These are phyloP conservation scores for Drosophila nigromelanica DNA, from an alignment of 1,140 invertebrate species.

Conservation along the genomic window DNA sequence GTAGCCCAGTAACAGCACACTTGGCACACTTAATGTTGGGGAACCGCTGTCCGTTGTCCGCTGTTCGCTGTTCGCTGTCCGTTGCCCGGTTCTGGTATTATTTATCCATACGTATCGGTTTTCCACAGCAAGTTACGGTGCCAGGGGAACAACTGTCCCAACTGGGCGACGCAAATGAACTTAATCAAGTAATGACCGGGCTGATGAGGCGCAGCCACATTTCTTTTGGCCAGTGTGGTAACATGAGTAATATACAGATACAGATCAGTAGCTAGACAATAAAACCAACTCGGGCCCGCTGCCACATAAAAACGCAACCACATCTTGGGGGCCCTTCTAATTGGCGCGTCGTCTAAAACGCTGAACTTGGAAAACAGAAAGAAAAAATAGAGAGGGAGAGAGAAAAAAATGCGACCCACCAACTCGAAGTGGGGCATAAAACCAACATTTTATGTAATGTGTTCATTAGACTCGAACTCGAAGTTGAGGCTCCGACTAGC, in stretches of 20 bases:
- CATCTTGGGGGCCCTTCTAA: conserved; percentile 63
- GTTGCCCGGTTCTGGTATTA: conserved; percentile 34
- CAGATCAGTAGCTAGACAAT: conserved; percentile 79
- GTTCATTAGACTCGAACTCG: conserved; percentile 67
- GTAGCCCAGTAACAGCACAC: conserved; percentile 55
- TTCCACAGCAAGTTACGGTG: conserved; percentile 45
- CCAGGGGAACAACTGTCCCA: conserved; percentile 21
- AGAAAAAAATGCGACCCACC: conserved; percentile 27
- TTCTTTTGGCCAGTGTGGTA: conserved; percentile 59
- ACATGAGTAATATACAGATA: conserved; percentile 74
- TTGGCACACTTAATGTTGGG: conserved; percentile 43
- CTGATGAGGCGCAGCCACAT: conserved; percentile 69
- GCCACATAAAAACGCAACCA: conserved; percentile 58
- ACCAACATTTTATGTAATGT: conserved; percentile 80
- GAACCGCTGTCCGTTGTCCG: not conserved
- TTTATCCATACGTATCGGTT: conserved; percentile 57
- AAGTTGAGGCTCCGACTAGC: conserved; percentile 1
- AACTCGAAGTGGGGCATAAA: conserved; percentile 71
- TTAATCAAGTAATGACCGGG: conserved; percentile 78
- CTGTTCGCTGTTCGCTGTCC: not conserved
- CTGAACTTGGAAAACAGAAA: not conserved
- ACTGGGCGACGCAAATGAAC: conserved; percentile 71
- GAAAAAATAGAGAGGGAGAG: not conserved
- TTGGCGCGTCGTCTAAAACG: conserved; percentile 59
- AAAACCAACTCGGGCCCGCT: conserved; percentile 63